Base-by-base conservation (phyloP, 1,140 invertebrate genomes). In the Microplitis demolitor region DNA sequence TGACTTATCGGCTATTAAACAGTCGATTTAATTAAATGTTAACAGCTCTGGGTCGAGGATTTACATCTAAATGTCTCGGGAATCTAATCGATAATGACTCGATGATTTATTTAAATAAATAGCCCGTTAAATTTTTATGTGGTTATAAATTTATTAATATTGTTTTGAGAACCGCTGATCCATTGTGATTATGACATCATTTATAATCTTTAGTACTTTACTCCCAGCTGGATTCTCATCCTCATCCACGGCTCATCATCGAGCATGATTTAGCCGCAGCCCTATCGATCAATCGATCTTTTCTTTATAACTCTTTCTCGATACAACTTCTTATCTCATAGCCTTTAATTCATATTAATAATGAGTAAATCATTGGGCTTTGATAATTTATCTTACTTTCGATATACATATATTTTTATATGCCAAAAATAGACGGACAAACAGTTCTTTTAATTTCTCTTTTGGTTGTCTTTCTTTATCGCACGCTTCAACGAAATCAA, bases 161-260 rank as follows among this genome's bases (percentile, higher is more conserved):
- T 64, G 24, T 24, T 72, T 69, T 69, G 66, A 64, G 69, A 50
- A 69, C 62, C 62, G 16, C 70, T 58, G 66, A 50, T 3, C 14
- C 54, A 53, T 56, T n/a, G 54, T 39, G 69, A 73, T 75, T 73
- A 73, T 75, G 74, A 75, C 71, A 72, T 75, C 74, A 66, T 72
- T 69, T 70, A 72, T 64, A 62, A 45, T 54, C 14, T 62, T 24
- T 6, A 14, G 51, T 14, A 16, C 45, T 53, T 67, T 35, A n/a
- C 33, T 64, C 61, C 61, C 71, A 51, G 39, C 16, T 66, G 72
- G 58, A 70, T 56, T n/a, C 24, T 51, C n/a, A 11, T n/a, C 39
- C 67, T 60, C 24, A 24, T 14, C 45, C 31, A 51, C 35, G 60
- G 50, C 63, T 71, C 61, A 64, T 66, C 54, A 31, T 60, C 16